These are phyloP conservation scores for Ceratina japonica DNA, from an alignment of 1,140 invertebrate genomes.

Conservation along the genomic window DNA sequence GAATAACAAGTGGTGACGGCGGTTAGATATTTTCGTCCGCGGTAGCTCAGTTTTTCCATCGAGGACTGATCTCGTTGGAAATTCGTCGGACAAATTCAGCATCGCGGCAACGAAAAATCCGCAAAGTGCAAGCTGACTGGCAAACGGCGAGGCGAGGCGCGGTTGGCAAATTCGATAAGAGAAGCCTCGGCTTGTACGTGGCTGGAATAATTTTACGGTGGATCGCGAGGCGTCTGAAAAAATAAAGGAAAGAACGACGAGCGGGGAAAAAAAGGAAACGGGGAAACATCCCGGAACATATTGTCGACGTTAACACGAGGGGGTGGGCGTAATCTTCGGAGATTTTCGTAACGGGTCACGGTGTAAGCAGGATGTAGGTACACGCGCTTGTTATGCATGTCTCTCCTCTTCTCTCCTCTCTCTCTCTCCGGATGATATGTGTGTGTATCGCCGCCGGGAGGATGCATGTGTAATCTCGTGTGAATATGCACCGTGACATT, in stretches of 20 bases:
- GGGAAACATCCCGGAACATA: not conserved
- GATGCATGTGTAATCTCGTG: slow-evolving; percentile 47
- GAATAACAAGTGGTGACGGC: too few relatives aligned
- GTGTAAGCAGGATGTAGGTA: slow-evolving; percentile 30
- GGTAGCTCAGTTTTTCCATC: not conserved
- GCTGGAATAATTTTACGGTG: slow-evolving; percentile 1
- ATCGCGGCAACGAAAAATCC: not conserved
- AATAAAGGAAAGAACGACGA: too few relatives aligned
- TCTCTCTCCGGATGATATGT: slow-evolving; percentile 29
- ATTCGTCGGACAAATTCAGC: not conserved
- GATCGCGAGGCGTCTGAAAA: not conserved
- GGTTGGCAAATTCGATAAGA: slow-evolving; percentile 31
- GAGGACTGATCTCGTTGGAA: too few relatives aligned
- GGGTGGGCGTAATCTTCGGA: slow-evolving; percentile 17
- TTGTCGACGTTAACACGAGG: slow-evolving; percentile 17
- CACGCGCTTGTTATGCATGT: slow-evolving; percentile 37
- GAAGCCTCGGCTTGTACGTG: slow-evolving; percentile 17
- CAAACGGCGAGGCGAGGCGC: not conserved
- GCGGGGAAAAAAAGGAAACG: not conserved
- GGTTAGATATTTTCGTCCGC: too few relatives aligned
- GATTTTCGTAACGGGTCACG: slow-evolving; percentile 6
- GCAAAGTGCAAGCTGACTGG: slow-evolving; percentile 7
- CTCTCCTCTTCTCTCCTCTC: too few relatives aligned
- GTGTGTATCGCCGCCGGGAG: not conserved
- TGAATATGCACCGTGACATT: slow-evolving; percentile 33